Evolutionary conservation across 2,113 vertebrate genomes (phyloP), one percentile per base, ranked within the genome.

Genomic region (Equus quagga): DNA sequence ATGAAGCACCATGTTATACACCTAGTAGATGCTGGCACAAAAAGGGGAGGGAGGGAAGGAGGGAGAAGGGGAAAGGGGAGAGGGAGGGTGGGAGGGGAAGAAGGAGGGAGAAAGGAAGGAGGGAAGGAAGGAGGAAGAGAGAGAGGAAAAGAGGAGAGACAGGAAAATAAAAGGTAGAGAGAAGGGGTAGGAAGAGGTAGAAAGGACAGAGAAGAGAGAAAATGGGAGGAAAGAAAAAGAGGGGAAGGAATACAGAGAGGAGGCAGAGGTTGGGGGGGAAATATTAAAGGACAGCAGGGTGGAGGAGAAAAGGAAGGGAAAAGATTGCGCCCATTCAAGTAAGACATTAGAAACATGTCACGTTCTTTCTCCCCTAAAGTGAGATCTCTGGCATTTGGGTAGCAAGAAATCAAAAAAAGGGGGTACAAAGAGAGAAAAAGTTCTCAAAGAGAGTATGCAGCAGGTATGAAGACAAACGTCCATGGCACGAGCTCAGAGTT

Each of bases 51-150:
- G n/a, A 21, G 5, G 51, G 15, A 44, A 58, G 24, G 17, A 69
- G 64, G 4, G n/a, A 60, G 21, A 28, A 3, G 6, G 33, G 8
- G 2, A 4, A 0, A 4, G 12, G 5, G 6, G 33, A 11, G 2
- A 4, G 0, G 5, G 12, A 7, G 17, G 15, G 24, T 19, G 18
- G 11, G n/a, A 6, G 8, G 14, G 24, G 5, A 24, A 19, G 6
- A 14, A 0, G 33, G 2, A 19, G 31, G 15, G 73, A 3, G 46
- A 36, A 36, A n/a, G 12, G 5, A 26, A 31, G 31, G 44, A 51
- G 76, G 64, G 4, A 41, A 8, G 13, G 54, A 26, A 17, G 31
- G 8, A 36, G 14, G 33, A 3, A 11, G 9, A 6, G 17, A 69
- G 58, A 51, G 18, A n/a, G 12, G 33, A 28, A 58, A 44, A 0